Evolutionary conservation across 2,113 vertebrate species (phyloP), one percentile per base, ranked within the genome.

Genomic region (Sinocyclocheilus anshuiensis): DNA sequence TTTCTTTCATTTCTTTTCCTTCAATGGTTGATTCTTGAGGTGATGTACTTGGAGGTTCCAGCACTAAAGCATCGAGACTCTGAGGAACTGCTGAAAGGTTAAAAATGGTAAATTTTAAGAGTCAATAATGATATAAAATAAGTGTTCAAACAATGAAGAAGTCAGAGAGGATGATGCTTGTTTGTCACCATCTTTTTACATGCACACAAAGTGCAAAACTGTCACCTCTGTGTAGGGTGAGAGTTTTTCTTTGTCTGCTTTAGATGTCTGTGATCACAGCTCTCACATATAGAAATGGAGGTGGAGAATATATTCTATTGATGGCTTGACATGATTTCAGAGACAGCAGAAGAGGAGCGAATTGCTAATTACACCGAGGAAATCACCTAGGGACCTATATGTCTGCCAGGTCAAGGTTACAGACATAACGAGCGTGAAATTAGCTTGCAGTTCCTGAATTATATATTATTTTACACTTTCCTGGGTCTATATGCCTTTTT

Each of bases 391-490:
- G 63, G 83, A 78, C 74, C n/a, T 65, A 69, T 84, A 81, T 85
- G 69, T 57, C 63, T 71, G 77, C 26, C 50, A 80, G 78, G 83
- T 89, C 86, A 89, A 89, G 84, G 86, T 86, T 86, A 87, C 55
- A 84, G 59, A 87, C 11, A 63, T 18, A 74, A 45, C 75, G 29
- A 82, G 75, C 39, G 3, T 36, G 8, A 81, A 79, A 89, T 83
- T 86, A 75, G 26, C 20, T 69, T 22, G 48, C 55, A 77, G 33
- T 86, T 84, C 57, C 48, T 10, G 65, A 53, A 76, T 42, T 11
- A 22, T 12, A 4, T 57, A 55, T 29, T 59, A 36, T 78, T 57
- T 50, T 29, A 22, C 53, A 76, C 5, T 12, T 78, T 59, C 22
- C 18, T 15, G 15, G 2, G 18, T 48, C 13, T 48, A 22, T 53